Evolutionary conservation across 2,888 invertebrate species (phyloP), one percentile per base, ranked within the genome.

Genomic region (Troides helena): DNA sequence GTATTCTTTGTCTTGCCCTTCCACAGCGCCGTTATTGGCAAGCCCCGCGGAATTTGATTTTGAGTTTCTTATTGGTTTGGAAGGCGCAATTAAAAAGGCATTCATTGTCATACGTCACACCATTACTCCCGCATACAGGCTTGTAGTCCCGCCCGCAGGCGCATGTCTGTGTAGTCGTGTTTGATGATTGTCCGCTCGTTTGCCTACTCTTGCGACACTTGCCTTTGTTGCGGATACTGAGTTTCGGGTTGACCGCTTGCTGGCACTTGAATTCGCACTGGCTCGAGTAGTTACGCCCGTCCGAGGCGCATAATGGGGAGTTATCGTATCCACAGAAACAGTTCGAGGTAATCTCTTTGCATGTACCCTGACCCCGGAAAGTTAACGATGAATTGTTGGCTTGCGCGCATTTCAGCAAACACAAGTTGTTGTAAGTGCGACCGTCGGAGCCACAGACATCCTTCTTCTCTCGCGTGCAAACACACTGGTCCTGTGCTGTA

Each of bases 361-460:
- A 85, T 1, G 21, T n/a, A 17, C 76, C 79, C 0, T 10, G 36
- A 21, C 67, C 69, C 7, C 21, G 53, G 2, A 78, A 8, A 2
- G 61, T 70, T 10, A 80, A 64, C 7, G 69, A 67, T 5, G 72
- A 68, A n/a, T 75, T 70, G 8, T 50, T 53, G 4, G 60, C 30
- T 7, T 69, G 69, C 7, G 72, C 93, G 73, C 95, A 94, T 74
- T 94, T 87, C 66, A 97, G 87, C 72, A 94, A 92, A 83, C 96
- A 97, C 76, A 76, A 70, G 86, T 94, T 96, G 77, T 86, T 89
- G 87, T 96, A 96, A 0, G 95, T 96, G 67, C 93, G 87, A 1
- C 95, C 95, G 85, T 97, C 95, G 60, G 95, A 94, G 56, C 96
- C 96, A 85, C 96, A 97, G 10, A 96, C 95, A 8, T 94, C 93